A percentile compares a stretch with the other conserved stretches of the same genome.
Conservation (phyloP, 2,113 vertebrate species). For the Oryzias melastigma region DNA sequence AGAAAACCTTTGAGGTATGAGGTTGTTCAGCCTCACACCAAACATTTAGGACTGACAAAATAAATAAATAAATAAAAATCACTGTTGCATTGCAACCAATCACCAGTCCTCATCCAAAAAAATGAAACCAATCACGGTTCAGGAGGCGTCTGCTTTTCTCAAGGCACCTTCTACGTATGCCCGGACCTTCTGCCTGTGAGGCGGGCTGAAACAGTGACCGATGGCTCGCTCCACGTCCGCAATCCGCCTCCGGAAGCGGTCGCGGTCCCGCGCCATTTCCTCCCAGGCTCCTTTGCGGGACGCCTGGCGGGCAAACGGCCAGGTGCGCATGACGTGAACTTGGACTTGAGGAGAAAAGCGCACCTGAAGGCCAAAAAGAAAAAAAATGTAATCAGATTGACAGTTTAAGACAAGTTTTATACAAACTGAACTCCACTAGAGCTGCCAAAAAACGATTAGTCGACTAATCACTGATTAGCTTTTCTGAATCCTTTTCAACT, state of each 20-base stretch:
- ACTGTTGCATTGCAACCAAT: constrained; percentile 74
- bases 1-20: constrained; percentile 63
- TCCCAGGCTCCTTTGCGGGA: constrained; percentile 87
- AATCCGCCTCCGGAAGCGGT: constrained; percentile 83
- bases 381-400: background rate
- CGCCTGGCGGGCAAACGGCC: constrained; percentile 80
- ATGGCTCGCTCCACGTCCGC: constrained; percentile 69
- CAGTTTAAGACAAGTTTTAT: no score
- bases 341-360: constrained; percentile 81
- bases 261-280: constrained; percentile 82
- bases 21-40: constrained; percentile 50
- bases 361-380: constrained; percentile 70
- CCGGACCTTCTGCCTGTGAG: constrained; percentile 72
- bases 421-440: no score
- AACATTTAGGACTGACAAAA: constrained; percentile 54
- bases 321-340: constrained; percentile 81
- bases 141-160: constrained; percentile 4
- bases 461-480: no score
- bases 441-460: no score
- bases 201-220: constrained; percentile 70
- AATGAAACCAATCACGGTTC: constrained; percentile 44
- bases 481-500: no score
- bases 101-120: constrained; percentile 44
- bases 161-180: constrained; percentile 37
- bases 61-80: constrained; percentile 41